These are phyloP conservation scores for Lucilia cuprina DNA, from an alignment of 1,140 invertebrate species.

Conservation along the genomic window DNA sequence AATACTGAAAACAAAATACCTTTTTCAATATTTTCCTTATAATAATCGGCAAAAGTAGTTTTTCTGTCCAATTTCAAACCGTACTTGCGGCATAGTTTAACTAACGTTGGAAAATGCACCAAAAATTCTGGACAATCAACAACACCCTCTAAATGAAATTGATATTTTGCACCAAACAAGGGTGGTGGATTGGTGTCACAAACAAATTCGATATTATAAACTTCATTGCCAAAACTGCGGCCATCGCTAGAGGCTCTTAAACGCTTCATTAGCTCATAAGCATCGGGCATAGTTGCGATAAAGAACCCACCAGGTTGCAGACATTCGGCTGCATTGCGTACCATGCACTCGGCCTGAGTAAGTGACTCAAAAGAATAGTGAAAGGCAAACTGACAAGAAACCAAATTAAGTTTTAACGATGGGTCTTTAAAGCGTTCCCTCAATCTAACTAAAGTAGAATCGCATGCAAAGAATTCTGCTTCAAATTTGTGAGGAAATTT, in stretches of 20 bases:
- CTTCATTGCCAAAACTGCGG: conserved; percentile 83
- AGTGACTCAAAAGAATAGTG: conserved; percentile 96
- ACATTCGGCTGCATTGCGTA: conserved; percentile 90
- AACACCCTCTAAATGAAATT: conserved; percentile 94
- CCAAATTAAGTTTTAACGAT: conserved; percentile 83
- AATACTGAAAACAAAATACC: conserved; percentile 55
- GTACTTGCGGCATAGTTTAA: conserved; percentile 82
- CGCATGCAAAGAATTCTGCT: conserved; percentile 92
- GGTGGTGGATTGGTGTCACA: conserved; percentile 75
- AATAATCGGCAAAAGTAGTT: conserved; percentile 83
- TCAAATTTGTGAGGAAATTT: conserved; percentile 68
- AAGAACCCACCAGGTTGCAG: conserved; percentile 91
- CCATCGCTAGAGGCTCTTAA: conserved; percentile 66
- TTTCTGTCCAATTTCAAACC: conserved; percentile 80
- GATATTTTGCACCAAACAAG: conserved; percentile 95
- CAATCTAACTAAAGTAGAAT: conserved; percentile 86
- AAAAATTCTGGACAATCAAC: conserved; percentile 99
- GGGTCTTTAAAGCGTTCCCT: conserved; percentile 76
- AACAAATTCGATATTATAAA: conserved; percentile 84
- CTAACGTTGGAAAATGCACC: conserved; percentile 88
- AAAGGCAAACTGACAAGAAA: conserved; percentile 97
- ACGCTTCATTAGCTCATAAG: conserved; percentile 82
- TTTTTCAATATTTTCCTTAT: conserved; percentile 71
- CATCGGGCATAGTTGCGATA: conserved; percentile 95
- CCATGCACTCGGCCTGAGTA: conserved; percentile 89